Conservation (phyloP, 2,113 vertebrate genomes). For the Mohoua ochrocephala region DNA sequence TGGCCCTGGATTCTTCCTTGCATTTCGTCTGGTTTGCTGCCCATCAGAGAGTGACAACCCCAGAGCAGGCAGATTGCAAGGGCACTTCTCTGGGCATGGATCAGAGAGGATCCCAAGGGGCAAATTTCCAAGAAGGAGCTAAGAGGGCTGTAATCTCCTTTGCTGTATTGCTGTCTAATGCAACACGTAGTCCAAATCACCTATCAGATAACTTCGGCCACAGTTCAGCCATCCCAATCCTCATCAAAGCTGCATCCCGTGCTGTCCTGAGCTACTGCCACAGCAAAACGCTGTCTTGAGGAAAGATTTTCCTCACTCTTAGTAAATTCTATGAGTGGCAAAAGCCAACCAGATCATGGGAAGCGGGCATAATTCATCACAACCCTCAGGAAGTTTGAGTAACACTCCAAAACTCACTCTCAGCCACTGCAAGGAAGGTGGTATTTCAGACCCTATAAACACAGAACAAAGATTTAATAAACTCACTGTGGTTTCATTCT, state of each 20-base stretch:
- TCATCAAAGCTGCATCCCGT: neutral
- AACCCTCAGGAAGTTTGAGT: neutral
- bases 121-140: neutral
- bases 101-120: neutral
- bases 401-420: neutral
- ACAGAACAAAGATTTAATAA: neutral
- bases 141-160: slow-evolving; percentile 4
- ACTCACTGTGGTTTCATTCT: neutral
- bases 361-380: neutral
- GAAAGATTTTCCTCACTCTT: neutral
- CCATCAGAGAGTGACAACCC: fast-evolving
- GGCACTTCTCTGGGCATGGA: neutral
- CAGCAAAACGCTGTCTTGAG: neutral
- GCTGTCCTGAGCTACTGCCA: neutral
- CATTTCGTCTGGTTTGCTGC: neutral
- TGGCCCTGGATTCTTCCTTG: neutral
- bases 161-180: neutral
- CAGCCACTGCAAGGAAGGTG: neutral
- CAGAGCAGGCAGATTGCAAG: neutral
- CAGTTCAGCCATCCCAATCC: neutral
- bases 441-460: neutral
- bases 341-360: neutral
- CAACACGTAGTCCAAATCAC: fast-evolving
- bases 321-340: neutral
- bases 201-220: neutral